Base-by-base conservation (phyloP, 2,888 invertebrate genomes). In the Chrysodeixis includens region DNA sequence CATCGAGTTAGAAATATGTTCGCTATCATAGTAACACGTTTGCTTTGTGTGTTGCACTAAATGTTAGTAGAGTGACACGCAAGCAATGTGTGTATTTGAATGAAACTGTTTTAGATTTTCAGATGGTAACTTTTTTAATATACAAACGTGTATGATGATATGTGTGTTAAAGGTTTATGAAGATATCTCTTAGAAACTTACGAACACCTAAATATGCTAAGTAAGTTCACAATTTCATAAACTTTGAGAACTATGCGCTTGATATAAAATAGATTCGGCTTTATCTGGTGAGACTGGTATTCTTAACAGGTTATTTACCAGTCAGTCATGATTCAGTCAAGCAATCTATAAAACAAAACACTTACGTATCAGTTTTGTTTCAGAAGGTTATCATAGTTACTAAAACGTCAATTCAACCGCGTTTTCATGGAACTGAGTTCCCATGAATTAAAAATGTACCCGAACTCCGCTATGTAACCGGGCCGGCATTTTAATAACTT, bases 1-100 rank as follows among this genome's bases (percentile, higher is more conserved):
- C 87, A 85, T 76, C 78, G 84, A 79, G 84, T 83, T 85, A 87
- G 86, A 87, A 88, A 79, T 78, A 81, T 75, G 79, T 69, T 76
- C 51, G 66, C 72, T 76, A 62, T 60, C 61, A 74, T 83, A 80
- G 79, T 85, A 84, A 83, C 83, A 84, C 77, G 82, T 76, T 72
- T 71, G 74, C 51, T 74, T 62, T 80, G 78, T 81, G 77, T 74
- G 66, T 72, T 72, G 71, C 66, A 78, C 67, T 73, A 79, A 82
- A 80, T 79, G 73, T 83, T 83, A 74, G 79, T 76, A 63, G 69
- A 81, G 59, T 62, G 64, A 70, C 54, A 54, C 56, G 56, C 56
- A 12, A 60, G 35, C 32, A 58, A 59, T 46, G 64, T 63, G 62
- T 46, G 64, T 62, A 54, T 44, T 40, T 61, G 30, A 46, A 46